Conservation (phyloP, 2,113 vertebrate genomes). For the Neogobius melanostomus region DNA sequence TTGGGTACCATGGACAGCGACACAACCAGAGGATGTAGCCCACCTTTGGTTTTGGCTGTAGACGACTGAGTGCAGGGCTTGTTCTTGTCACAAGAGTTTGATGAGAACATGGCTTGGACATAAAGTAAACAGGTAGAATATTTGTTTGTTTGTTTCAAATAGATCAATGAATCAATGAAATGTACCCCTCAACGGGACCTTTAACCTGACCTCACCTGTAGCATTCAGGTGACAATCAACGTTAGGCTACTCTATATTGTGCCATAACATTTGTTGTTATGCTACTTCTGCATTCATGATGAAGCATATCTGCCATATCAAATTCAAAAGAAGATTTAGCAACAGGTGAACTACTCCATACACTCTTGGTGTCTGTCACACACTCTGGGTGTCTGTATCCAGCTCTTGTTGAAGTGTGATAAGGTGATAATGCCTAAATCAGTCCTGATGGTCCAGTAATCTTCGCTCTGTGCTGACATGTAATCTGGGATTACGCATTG, state of each 20-base stretch:
- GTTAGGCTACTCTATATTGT: no score
- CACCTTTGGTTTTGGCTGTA: background rate
- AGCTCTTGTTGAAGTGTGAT: slow-evolving; percentile 16
- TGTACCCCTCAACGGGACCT: slow-evolving; percentile 6
- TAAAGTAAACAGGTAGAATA: background rate
- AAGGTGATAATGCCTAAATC: slow-evolving; percentile 55
- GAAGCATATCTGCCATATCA: no score
- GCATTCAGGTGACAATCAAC: background rate
- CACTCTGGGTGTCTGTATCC: background rate
- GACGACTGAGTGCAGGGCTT: background rate
- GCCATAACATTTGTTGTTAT: no score
- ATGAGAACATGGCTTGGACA: background rate
- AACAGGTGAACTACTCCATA: background rate
- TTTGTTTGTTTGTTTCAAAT: slow-evolving; percentile 14
- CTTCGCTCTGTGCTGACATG: slow-evolving; percentile 50
- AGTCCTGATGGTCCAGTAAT: slow-evolving; percentile 53
- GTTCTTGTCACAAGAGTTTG: background rate
- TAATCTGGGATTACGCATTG: slow-evolving; percentile 68
- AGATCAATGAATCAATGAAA: background rate
- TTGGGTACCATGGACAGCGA: slow-evolving; percentile 68
- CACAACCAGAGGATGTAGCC: slow-evolving; percentile 19
- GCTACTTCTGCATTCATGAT: no score
- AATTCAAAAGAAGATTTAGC: background rate
- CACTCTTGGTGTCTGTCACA: no score
- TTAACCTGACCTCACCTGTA: slow-evolving; percentile 45